These are phyloP conservation scores for Tokudaia muenninki DNA, from an alignment of 2,797 vertebrate species.

Conservation along the genomic window DNA sequence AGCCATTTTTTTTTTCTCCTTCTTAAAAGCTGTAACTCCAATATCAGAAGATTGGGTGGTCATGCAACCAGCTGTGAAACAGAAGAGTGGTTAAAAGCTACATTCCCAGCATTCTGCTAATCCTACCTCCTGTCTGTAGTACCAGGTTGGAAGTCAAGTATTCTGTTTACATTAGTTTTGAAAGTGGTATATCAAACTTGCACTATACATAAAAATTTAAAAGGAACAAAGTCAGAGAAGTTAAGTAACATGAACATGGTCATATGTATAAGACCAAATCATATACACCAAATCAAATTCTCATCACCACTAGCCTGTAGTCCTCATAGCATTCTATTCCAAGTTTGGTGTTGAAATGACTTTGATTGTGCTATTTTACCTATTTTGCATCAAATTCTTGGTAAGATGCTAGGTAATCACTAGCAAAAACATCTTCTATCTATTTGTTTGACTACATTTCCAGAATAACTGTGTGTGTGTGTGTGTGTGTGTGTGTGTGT, in stretches of 20 bases:
- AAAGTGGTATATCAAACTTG: background rate
- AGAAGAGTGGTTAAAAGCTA: background rate
- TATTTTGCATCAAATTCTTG: background rate
- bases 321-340: background rate
- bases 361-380: background rate
- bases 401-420: background rate
- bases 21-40: background rate
- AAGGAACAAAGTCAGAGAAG: background rate
- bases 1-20: background rate
- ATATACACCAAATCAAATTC: background rate
- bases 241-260: background rate
- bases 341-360: background rate
- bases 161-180: background rate
- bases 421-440: background rate
- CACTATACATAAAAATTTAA: background rate
- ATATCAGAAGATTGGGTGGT: background rate
- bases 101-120: background rate
- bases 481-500: too few species aligned
- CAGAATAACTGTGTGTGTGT: background rate
- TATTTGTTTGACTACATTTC: background rate
- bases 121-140: background rate
- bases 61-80: background rate
- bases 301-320: background rate
- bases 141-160: background rate
- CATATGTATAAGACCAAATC: background rate